Conservation (phyloP, 2,888 invertebrate species). For the Drosophila robusta region DNA sequence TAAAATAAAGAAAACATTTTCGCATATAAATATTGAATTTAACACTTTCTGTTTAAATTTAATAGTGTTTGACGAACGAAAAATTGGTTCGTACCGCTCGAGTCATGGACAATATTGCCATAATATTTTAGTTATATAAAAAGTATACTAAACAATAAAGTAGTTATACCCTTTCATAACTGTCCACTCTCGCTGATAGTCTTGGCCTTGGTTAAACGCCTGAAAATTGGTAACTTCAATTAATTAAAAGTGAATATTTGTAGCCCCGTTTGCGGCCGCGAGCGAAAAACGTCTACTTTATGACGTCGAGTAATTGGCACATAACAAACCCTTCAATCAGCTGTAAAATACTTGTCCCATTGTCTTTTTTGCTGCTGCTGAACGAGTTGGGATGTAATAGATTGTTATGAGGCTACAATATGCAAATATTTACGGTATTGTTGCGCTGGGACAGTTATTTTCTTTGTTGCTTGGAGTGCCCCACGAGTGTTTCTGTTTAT, state of each 20-base stretch:
- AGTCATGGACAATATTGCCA: too few relatives aligned
- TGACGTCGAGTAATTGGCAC: slow-evolving; percentile 39
- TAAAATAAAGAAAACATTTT: too few relatives aligned
- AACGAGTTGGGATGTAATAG: slow-evolving; percentile 19
- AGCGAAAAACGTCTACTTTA: slow-evolving; percentile 46
- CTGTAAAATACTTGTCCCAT: slow-evolving; percentile 32
- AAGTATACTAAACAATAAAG: background rate
- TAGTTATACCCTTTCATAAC: background rate
- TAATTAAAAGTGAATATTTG: slow-evolving; percentile 16
- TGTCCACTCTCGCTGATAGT: slow-evolving; percentile 1
- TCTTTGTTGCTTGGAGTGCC: slow-evolving; percentile 12
- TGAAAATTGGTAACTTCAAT: slow-evolving; percentile 6
- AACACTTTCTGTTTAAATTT: too few relatives aligned
- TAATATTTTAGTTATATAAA: too few relatives aligned
- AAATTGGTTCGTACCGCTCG: too few relatives aligned
- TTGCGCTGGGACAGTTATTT: slow-evolving; percentile 15
- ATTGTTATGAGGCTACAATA: slow-evolving; percentile 13
- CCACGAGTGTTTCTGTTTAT: slow-evolving; percentile 1
- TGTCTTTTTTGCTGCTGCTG: background rate
- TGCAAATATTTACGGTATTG: slow-evolving; percentile 39
- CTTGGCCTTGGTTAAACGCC: background rate
- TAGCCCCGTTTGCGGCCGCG: slow-evolving; percentile 9
- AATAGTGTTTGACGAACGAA: too few relatives aligned
- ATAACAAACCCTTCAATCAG: slow-evolving; percentile 59
- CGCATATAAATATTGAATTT: too few relatives aligned